A percentile compares a stretch with the other conserved stretches of the same genome.
phyloP scores from a whole-genome alignment of 2,888 invertebrate genomes.

The Prionchulus punctatus region DNA sequence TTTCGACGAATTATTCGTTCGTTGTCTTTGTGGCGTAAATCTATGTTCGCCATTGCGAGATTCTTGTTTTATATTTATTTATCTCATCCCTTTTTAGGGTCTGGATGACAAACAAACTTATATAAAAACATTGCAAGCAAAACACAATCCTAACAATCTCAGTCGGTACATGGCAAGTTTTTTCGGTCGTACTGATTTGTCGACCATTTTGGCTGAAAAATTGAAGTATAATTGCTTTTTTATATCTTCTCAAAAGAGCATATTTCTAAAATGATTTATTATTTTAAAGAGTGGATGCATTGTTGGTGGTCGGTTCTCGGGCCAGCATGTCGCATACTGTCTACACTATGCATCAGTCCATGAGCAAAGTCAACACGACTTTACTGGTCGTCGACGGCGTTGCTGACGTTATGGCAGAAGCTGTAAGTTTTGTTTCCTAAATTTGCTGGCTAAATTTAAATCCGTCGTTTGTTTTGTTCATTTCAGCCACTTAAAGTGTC shows the following conservation, averaged over 20 bases:
- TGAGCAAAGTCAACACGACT: slow-evolving; percentile 64
- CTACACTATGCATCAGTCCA: slow-evolving; percentile 52
- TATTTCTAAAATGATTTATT: slow-evolving; percentile 7
- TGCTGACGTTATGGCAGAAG: slow-evolving; percentile 69
- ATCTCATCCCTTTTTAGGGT: neutral
- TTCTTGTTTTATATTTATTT: neutral
- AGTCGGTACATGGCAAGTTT: slow-evolving; percentile 23
- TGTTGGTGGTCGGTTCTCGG: slow-evolving; percentile 60
- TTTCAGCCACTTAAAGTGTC: slow-evolving; percentile 67
- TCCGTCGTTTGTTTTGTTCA: neutral
- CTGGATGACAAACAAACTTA: slow-evolving; percentile 11
- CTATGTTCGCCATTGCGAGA: too few relatives aligned
- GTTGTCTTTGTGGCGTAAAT: too few relatives aligned
- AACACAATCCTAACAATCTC: slow-evolving; percentile 22
- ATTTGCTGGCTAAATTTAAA: too few relatives aligned
- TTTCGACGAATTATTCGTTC: too few relatives aligned
- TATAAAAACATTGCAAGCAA: slow-evolving; percentile 23
- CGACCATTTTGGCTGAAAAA: slow-evolving; percentile 23
- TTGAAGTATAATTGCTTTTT: slow-evolving; percentile 14
- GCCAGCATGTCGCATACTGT: slow-evolving; percentile 63
- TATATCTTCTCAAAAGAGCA: slow-evolving; percentile 5
- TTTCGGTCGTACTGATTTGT: slow-evolving; percentile 25
- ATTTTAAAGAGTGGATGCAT: slow-evolving; percentile 46
- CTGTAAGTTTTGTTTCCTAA: too few relatives aligned
- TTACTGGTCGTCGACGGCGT: slow-evolving; percentile 65